Evolutionary conservation across 1,140 invertebrate genomes (phyloP).

Genomic region (Aphelenchoides besseyi): DNA sequence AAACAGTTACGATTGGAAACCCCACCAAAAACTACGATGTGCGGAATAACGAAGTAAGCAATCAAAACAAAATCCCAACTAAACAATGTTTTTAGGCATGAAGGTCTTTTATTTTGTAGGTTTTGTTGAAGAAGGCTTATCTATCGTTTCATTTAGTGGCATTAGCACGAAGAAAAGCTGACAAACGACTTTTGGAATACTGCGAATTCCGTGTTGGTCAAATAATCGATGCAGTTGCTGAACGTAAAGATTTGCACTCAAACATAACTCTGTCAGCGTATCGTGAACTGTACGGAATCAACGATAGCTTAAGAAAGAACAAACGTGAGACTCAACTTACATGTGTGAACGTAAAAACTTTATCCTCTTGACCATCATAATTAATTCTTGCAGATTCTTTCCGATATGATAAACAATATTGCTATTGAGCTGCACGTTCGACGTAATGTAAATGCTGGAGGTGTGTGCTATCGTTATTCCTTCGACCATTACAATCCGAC

Average conservation of each 20-base stretch:
- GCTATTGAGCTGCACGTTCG: background rate
- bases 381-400: conserved; percentile 4
- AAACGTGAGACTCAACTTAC: background rate
- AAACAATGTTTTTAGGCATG: no score
- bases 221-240: background rate
- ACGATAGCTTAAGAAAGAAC: background rate
- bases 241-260: background rate
- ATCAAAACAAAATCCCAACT: no score
- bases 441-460: background rate
- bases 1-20: background rate
- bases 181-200: background rate
- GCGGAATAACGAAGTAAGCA: background rate
- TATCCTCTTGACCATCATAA: background rate
- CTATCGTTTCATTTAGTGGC: background rate
- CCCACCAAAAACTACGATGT: background rate
- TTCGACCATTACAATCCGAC: conserved; percentile 20
- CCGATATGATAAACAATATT: conserved; percentile 15
- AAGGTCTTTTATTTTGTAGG: conserved; percentile 16
- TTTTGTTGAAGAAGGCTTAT: background rate
- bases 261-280: background rate
- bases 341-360: conserved; percentile 4
- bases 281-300: conserved; percentile 9
- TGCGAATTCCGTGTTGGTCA: conserved; percentile 13
- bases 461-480: conserved; percentile 8
- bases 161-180: background rate